These are phyloP conservation scores for Fragum whitleyi DNA, from an alignment of 2,888 invertebrate species.

Conservation along the genomic window DNA sequence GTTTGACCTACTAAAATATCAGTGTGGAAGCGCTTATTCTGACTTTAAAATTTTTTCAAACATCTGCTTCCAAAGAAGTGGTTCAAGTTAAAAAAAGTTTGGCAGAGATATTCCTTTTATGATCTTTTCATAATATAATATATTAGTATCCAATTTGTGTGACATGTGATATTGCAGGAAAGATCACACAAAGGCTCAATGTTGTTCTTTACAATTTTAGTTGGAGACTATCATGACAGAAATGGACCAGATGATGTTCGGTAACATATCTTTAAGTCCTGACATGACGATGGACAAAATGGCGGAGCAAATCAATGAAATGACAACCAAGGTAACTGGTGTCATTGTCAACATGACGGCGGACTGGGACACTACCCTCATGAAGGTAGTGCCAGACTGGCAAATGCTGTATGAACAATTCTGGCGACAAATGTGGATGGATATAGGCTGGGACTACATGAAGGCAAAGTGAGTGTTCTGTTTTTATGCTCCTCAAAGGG, in stretches of 20 bases:
- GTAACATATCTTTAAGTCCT: slow-evolving; percentile 6
- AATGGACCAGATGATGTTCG: slow-evolving; percentile 44
- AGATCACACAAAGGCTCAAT: no score
- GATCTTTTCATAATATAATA: no score
- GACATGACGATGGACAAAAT: slow-evolving; percentile 38
- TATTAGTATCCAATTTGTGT: no score
- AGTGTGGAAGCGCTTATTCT: no score
- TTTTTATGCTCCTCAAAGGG: no score
- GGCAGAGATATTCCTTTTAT: no score
- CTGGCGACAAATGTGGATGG: slow-evolving; percentile 28
- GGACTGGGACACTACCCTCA: not conserved
- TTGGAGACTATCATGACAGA: slow-evolving; percentile 35
- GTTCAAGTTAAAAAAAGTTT: no score
- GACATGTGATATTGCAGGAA: no score
- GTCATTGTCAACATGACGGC: slow-evolving; percentile 2
- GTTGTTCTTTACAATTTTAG: not conserved
- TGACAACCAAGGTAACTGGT: not conserved
- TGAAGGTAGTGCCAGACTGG: slow-evolving; percentile 6
- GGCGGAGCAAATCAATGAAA: slow-evolving; percentile 28
- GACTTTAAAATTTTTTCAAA: no score
- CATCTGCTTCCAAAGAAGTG: no score
- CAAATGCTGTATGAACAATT: not conserved
- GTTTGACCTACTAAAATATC: no score
- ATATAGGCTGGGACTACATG: not conserved
- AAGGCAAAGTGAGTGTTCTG: slow-evolving; percentile 30